A percentile compares a stretch with the other conserved stretches of the same genome.
Conservation (phyloP, 1,140 invertebrate genomes). For the Antheraea pernyi region DNA sequence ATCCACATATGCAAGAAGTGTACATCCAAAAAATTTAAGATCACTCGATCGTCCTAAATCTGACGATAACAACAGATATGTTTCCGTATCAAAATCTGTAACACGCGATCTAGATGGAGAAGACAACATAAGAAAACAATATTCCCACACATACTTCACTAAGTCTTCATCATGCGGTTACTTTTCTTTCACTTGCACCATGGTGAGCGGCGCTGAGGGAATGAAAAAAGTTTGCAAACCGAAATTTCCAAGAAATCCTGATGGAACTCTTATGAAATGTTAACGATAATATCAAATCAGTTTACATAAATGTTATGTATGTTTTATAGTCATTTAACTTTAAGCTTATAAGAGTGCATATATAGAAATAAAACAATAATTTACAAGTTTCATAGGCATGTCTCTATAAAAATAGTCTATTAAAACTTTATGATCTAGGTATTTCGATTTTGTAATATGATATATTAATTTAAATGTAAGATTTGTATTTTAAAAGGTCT, state of each 20-base stretch:
- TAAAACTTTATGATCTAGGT: background rate
- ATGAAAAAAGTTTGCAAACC: slow-evolving; percentile 90
- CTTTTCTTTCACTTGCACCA: slow-evolving; percentile 90
- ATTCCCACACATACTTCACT: slow-evolving; percentile 89
- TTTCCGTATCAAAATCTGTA: slow-evolving; percentile 88
- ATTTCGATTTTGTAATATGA: background rate
- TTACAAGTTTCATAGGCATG: background rate
- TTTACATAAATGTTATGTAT: background rate
- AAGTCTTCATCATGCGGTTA: slow-evolving; percentile 92
- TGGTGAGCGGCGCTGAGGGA: slow-evolving; percentile 87
- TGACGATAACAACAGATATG: slow-evolving; percentile 78
- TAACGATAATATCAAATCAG: slow-evolving; percentile 15
- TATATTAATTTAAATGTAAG: background rate
- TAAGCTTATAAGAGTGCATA: background rate
- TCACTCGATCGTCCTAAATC: slow-evolving; percentile 52
- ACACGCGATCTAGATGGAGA: slow-evolving; percentile 83
- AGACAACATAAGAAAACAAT: slow-evolving; percentile 81
- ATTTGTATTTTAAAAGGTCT: background rate
- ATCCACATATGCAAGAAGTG: slow-evolving; percentile 57
- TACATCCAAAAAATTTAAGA: slow-evolving; percentile 66
- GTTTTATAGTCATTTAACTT: background rate
- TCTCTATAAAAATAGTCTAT: background rate
- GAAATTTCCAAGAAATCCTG: slow-evolving; percentile 78
- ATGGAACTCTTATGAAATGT: slow-evolving; percentile 73
- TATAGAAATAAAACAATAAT: background rate